These are phyloP conservation scores for Rhinogobio ventralis DNA, from an alignment of 2,797 vertebrate genomes.

Conservation along the genomic window DNA sequence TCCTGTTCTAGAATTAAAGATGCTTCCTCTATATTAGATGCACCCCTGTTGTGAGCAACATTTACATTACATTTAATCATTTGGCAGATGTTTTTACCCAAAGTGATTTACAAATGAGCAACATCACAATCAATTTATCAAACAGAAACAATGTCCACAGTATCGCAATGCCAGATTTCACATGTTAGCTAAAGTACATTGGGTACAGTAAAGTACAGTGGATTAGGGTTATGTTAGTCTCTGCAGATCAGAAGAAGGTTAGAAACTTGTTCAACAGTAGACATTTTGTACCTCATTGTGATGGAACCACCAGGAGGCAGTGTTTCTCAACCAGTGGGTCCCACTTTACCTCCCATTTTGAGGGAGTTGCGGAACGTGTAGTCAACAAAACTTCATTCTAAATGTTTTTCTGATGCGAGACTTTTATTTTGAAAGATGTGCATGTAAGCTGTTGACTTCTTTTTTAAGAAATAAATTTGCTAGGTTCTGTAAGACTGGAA, in stretches of 20 bases:
- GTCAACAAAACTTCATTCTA: no score
- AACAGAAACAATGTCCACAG: not conserved
- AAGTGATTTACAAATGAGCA: constrained; percentile 18
- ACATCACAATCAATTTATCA: not conserved
- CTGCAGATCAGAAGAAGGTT: not conserved
- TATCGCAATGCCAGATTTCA: not conserved
- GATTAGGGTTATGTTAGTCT: not conserved
- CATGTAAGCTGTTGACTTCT: no score
- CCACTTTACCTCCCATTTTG: no score
- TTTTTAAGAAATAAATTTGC: no score
- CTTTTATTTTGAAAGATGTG: no score
- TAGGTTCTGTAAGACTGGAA: no score
- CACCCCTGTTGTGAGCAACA: not conserved
- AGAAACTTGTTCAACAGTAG: not conserved
- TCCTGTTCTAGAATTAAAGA: not conserved
- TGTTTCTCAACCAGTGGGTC: no score
- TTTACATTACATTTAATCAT: constrained; percentile 15
- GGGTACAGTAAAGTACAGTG: no score
- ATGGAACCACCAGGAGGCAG: no score
- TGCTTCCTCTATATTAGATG: not conserved
- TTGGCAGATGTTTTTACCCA: not conserved
- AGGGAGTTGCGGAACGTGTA: no score
- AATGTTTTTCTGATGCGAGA: no score
- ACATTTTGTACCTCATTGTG: no score
- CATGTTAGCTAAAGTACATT: not conserved